phyloP scores from a whole-genome alignment of 53 echinoderm and acorn worm species.

The Holothuria scabra region DNA sequence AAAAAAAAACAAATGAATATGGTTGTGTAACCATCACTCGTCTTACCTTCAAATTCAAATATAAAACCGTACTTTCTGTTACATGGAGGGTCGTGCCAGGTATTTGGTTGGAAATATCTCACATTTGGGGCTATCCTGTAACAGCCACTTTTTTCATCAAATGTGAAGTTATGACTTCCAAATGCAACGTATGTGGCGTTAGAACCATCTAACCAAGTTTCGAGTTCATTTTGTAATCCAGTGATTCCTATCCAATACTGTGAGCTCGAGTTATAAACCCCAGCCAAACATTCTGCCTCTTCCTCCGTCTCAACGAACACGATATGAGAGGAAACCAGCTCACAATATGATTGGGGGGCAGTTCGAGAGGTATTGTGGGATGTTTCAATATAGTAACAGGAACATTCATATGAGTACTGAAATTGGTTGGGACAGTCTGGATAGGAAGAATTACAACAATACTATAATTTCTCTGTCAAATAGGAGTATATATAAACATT shows the following conservation, averaged over 20 bases:
- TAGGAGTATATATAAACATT: too few relatives aligned
- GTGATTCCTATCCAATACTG: constrained; percentile 5
- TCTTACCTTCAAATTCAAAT: not conserved
- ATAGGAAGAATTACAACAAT: too few relatives aligned
- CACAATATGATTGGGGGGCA: not conserved
- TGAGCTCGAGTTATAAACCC: not conserved
- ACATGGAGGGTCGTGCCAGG: constrained; percentile 10
- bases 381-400: not conserved
- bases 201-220: constrained; percentile 1
- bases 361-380: too few relatives aligned
- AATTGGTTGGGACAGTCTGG: too few relatives aligned
- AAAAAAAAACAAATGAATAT: too few relatives aligned
- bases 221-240: not conserved
- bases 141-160: not conserved
- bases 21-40: too few relatives aligned
- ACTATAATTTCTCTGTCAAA: too few relatives aligned
- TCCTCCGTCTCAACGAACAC: not conserved
- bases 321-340: not conserved
- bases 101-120: not conserved
- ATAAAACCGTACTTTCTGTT: constrained; percentile 1
- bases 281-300: not conserved
- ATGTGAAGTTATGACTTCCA: constrained; percentile 8
- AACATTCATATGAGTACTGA: not conserved
- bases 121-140: not conserved
- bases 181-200: not conserved